Evolutionary conservation across 2,888 invertebrate genomes (phyloP), one percentile per base, ranked within the genome.

Genomic region (Ormyrus rosae): DNA sequence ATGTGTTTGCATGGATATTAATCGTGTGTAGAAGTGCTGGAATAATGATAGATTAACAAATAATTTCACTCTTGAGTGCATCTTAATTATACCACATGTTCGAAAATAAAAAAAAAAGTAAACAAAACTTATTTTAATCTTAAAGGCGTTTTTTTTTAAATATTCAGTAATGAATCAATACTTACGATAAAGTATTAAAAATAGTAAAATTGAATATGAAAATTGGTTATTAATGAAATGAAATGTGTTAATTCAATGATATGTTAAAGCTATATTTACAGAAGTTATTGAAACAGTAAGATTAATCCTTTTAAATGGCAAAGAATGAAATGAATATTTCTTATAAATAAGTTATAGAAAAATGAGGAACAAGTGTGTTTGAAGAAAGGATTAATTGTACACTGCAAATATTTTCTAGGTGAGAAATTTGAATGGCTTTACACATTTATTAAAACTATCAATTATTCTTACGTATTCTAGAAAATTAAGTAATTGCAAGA

Each of bases 11-110:
- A 71, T 80, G 67, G 67, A 60, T 75, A 79, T 68, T 70, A 68
- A 65, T 75, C 60, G 56, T 75, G 71, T 79, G 76, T 82, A 76
- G 80, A 84, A 63, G 84, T 84, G 85, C 84, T 85, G 82, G 80
- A 82, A 80, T 82, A 81, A 82, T 83, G 81, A 80, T 82, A 74
- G 60, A 82, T 83, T 81, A 80, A 84, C 74, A 82, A 80, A 84
- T 58, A 83, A 81, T 78, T 81, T 71, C 74, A 80, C 73, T 82
- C 72, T 81, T 67, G 64, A 73, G 84, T 84, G 85, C 84, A 75
- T 70, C 81, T 84, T 79, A 51, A 71, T 58, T 68, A 72, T 68
- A 78, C 69, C 53, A 56, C 58, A 69, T 13, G 48, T 65, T n/a
- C 50, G 4, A 55, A 70, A 70, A 46, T 7, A 70, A 70, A 70